Evolutionary conservation across 1,140 invertebrate species (phyloP), one percentile per base, ranked within the genome.

Genomic region (Drosophila persimilis): DNA sequence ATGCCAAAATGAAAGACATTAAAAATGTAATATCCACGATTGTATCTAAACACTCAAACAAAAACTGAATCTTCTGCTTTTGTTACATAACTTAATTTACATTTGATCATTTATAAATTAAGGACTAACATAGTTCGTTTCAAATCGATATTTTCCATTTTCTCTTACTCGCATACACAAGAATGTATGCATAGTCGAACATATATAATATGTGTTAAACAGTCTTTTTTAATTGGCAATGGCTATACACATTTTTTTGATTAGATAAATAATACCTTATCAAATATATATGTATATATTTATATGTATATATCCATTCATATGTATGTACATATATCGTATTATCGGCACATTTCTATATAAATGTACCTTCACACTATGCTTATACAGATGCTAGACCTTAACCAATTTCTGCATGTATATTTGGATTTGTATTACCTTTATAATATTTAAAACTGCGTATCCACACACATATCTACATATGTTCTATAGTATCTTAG

Each of bases 171-270:
- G 46, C 20, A 52, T 31, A 61, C 41, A 58, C 26, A 26, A 56
- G 35, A 56, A 41, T 61, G 20, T 51, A 29, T 51, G 35, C 43
- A 41, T 26, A 57, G 24, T 45, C 31, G 52, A 63, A 74, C 47
- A 70, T 58, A 62, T 58, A 55, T 52, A 65, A 59, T 83, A 78
- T 73, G 60, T 65, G 52, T 70, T 73, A 62, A 81, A 73, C 81
- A 86, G 81, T 86, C 81, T 86, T 86, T 74, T 77, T 65, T 58
- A 75, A 81, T 81, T 81, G 70, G 70, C 78, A 88, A 85, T 88
- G 74, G 51, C 73, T 86, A 47, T 47, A 71, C 56, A 79, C 62
- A 84, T 78, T 79, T 52, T 73, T 79, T 31, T 44, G 50, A 54
- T 61, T 78, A 75, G 17, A 70, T 63, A 45, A 39, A 48, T 43